A percentile compares a stretch with the other conserved stretches of the same genome.
phyloP scores from a whole-genome alignment of 1,140 invertebrate genomes.

The Potamilus streckersoni region DNA sequence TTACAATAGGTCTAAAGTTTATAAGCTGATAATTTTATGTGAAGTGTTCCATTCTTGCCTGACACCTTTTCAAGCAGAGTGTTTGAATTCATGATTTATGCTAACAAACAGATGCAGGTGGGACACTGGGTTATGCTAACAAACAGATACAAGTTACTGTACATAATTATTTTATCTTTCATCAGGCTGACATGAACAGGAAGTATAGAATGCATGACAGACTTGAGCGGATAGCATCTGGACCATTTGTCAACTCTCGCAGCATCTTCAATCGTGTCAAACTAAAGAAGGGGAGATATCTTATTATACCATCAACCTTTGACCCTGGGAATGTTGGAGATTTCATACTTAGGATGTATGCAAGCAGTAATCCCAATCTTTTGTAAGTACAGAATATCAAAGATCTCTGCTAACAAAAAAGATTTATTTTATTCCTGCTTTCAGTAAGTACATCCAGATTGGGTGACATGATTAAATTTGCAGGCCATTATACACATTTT shows the following conservation, averaged over 20 bases:
- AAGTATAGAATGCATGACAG: conserved; percentile 72
- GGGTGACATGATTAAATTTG: background rate
- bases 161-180: conserved; percentile 15
- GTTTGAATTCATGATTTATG: too few species aligned
- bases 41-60: too few species aligned
- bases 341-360: conserved; percentile 74
- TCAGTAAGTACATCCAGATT: background rate
- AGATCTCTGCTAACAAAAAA: background rate
- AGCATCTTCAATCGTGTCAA: conserved; percentile 69
- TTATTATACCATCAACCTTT: conserved; percentile 77
- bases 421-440: background rate
- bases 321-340: conserved; percentile 71
- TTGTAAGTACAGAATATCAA: conserved; percentile 9
- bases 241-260: conserved; percentile 71
- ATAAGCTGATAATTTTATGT: too few species aligned
- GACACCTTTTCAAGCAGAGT: too few species aligned
- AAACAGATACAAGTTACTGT: too few species aligned
- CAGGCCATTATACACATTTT: background rate
- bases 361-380: conserved; percentile 38
- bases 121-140: too few species aligned
- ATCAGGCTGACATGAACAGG: conserved; percentile 74
- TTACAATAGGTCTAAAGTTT: too few species aligned
- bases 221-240: conserved; percentile 65
- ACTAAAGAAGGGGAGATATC: conserved; percentile 73
- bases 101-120: too few species aligned